Base-by-base conservation (phyloP, 23 tunicate species). In the Halocynthia aurantium region DNA sequence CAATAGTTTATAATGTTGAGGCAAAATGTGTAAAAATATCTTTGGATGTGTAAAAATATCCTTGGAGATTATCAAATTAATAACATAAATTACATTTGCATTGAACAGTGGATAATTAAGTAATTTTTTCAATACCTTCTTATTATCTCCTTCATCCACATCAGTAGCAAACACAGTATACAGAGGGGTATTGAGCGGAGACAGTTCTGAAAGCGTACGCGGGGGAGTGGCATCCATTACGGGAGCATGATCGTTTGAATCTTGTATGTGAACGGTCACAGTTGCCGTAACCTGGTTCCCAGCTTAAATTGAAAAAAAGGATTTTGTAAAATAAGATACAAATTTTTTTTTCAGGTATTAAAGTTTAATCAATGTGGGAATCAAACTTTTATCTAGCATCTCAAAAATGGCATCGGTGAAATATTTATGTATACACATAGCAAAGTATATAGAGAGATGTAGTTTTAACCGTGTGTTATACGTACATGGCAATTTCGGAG, bases 241-340 rank as follows among this genome's bases (percentile, higher is more conserved):
- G 57, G 98, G 98, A 0, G 88, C 88, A 61, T 82, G 70, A 73
- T 92, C 92, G 62, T 92, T 92, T 7, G 76, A 79, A 62, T 92
- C 98, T 15, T 17, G 8, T 51, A 92, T 69, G 8, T 53, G 53
- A 19, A 91, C 80, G 5, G 89, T 85, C 13, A 81, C 91, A 49
- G 86, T 80, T 7, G 76, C 44, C 44, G 44, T 31, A 31, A 31
- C 44, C 44, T 31, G 44, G 44, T 31, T 31, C 44, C 44, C 44
- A 31, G 44, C 44, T 31, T 31, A 31, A 31, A 31, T 1, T 31
- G 44, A 31, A 31, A 31, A 31, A 31, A 31, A 31, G 0, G 0
- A 63, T 71, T 8, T 77, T 56, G 10, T 49, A 60, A 60, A 60
- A 60, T 1, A 60, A 4, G 64, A 15, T 1, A 15, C n/a, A 60